Base-by-base conservation (phyloP, 1,140 invertebrate species). In the Pseudomyrmex flavicornis region DNA sequence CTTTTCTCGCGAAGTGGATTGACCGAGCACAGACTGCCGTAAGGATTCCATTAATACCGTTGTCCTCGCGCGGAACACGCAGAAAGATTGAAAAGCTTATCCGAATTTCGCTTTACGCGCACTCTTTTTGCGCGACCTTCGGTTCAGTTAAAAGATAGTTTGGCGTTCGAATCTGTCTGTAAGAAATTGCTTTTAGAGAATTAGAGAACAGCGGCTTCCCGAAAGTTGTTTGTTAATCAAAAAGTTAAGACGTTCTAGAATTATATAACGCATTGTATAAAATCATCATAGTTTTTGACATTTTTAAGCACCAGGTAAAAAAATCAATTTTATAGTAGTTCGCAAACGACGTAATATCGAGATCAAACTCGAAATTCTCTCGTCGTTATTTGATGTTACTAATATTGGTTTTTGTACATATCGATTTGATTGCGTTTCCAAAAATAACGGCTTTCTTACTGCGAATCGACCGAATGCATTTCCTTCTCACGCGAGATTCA, bases 1-100 rank as follows among this genome's bases (percentile, higher is more conserved):
- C 83, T 89, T 89, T 85, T 62, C 44, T 61, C 66, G 65, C 74
- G 85, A 80, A 90, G 90, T 88, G 82, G 88, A 91, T 91, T 83
- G 88, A 85, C 83, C 82, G 86, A 63, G 70, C 73, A 62, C 79
- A 62, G 73, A 79, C 70, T 75, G 75, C 75, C 87, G 76, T 83
- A 74, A 85, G 74, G 59, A 44, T 50, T 44, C 83, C 85, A 74
- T 88, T 88, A 88, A 88, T 83, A 66, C 35, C 63, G 59, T 56
- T 69, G 61, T 56, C 52, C 68, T 44, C 35, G 58, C 62, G 80
- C 35, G 35, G 35, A 59, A 75, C 65, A 69, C 69, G 56, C 69
- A 13, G 66, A 68, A 17, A 61, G 85, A 87, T 87, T 44, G 61
- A 86, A 76, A 76, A 48, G 26, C 65, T 48, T 13, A 2, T 9